Evolutionary conservation across 1,140 invertebrate genomes (phyloP).

Genomic region (Cydia pomonella): DNA sequence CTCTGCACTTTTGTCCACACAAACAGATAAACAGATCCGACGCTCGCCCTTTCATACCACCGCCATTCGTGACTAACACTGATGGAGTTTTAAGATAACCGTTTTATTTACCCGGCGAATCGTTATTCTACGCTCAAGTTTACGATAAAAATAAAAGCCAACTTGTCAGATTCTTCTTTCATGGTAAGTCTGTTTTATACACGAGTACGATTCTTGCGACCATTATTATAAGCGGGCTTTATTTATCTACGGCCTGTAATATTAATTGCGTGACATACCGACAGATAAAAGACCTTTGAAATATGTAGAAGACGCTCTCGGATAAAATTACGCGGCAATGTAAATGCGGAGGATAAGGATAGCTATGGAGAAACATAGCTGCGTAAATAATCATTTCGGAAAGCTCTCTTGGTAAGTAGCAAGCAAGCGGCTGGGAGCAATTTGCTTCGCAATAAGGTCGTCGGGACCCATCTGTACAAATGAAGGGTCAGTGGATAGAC

Average conservation of each 20-base stretch:
- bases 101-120: slow-evolving; percentile 68
- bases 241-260: slow-evolving; percentile 15
- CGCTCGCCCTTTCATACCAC: slow-evolving; percentile 60
- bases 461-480: slow-evolving; percentile 67
- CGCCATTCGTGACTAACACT: slow-evolving; percentile 69
- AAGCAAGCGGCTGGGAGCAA: slow-evolving; percentile 54
- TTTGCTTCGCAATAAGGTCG: slow-evolving; percentile 69
- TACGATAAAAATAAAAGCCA: slow-evolving; percentile 49
- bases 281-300: slow-evolving; percentile 14
- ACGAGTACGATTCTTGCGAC: slow-evolving; percentile 13
- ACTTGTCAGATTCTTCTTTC: slow-evolving; percentile 39
- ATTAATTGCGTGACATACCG: slow-evolving; percentile 16
- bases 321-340: slow-evolving; percentile 5
- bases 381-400: slow-evolving; percentile 52
- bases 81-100: slow-evolving; percentile 66
- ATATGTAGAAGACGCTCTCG: slow-evolving; percentile 6
- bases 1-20: slow-evolving; percentile 58
- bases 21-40: slow-evolving; percentile 62
- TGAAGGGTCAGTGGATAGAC: slow-evolving; percentile 67
- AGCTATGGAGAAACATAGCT: slow-evolving; percentile 3
- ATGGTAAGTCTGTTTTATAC: slow-evolving; percentile 22
- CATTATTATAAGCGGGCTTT: slow-evolving; percentile 3
- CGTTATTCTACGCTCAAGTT: slow-evolving; percentile 43
- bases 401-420: slow-evolving; percentile 50
- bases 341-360: slow-evolving; percentile 14